Percentiles rank a stretch among this genome's conserved stretches.
Conservation (phyloP, 2,797 vertebrate genomes). For the Discoglossus pictus region DNA sequence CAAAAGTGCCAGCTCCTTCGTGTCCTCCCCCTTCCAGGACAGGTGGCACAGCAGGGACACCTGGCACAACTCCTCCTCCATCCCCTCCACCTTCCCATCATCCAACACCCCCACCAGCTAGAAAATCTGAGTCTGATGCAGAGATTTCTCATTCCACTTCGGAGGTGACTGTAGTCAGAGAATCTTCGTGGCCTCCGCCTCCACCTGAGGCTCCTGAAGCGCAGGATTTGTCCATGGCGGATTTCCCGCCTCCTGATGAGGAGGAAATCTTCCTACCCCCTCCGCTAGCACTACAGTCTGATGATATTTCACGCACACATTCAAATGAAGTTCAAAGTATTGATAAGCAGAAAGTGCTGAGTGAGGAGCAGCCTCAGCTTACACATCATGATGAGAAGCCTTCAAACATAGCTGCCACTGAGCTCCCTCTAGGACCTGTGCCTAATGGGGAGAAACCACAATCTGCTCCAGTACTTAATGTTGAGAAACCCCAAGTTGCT, state of each 20-base stretch:
- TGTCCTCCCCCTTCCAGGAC: conserved; percentile 82
- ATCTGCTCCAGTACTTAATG: background rate
- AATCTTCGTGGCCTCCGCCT: conserved; percentile 85
- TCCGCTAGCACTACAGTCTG: conserved; percentile 57
- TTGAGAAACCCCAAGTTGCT: background rate
- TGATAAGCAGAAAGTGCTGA: background rate
- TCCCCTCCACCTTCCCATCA: conserved; percentile 87
- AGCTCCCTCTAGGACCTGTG: conserved; percentile 77
- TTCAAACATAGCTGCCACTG: background rate
- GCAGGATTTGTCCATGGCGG: conserved; percentile 74
- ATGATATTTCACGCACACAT: background rate
- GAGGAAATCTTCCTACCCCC: conserved; percentile 77
- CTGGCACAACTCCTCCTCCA: conserved; percentile 68
- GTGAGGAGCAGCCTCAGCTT: background rate
- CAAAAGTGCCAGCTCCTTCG: conserved; percentile 86
- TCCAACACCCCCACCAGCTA: conserved; percentile 81
- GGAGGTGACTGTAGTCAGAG: conserved; percentile 52
- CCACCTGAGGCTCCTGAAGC: conserved; percentile 80
- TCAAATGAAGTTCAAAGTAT: background rate
- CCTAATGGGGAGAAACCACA: background rate
- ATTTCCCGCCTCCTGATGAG: conserved; percentile 86
- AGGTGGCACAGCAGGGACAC: conserved; percentile 56
- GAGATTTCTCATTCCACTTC: conserved; percentile 43
- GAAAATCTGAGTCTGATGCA: conserved; percentile 66
- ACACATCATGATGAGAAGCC: background rate